Evolutionary conservation across 2,113 vertebrate genomes (phyloP), one percentile per base, ranked within the genome.

Genomic region (Pipa parva): DNA sequence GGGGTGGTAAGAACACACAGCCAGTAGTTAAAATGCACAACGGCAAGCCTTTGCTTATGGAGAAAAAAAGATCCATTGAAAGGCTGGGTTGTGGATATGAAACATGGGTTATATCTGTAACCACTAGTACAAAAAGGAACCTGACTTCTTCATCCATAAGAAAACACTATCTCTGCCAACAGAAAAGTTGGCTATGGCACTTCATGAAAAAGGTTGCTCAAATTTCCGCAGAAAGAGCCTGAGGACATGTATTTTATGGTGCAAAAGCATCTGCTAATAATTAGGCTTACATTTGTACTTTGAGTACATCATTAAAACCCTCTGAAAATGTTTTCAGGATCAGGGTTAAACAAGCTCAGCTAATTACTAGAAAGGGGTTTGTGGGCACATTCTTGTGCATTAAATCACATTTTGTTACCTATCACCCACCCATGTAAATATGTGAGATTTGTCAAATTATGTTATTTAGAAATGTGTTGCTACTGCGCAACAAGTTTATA

Each of bases 261-360:
- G 83, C 76, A 73, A 54, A 85, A 83, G 83, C 87, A 91, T 90
- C 90, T 91, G 88, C 87, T 80, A 88, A 82, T 83, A 90, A 91
- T 92, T 92, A 87, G 54, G 70, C 74, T 63, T 76, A 80, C 86
- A 89, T 89, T 87, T 85, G 76, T 82, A 82, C 78, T 85, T 88
- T 81, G 57, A 60, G 58, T 29, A 61, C 25, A 69, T 54, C 36
- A 77, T 76, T 39, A 5, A 58, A 66, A 59, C 29, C 73, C 57
- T 52, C 57, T 60, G 50, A 61, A 61, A 29, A 17, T n/a, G 10
- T 46, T n/a, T n/a, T 39, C 25, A 45, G 28, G 59, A 69, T 37
- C 24, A 42, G 37, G 49, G 60, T 61, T 61, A 61, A 51, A 61
- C 57, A 60, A 52, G 58, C 48, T 54, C 48, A 54, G 25, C 31